A percentile compares a stretch with the other conserved stretches of the same genome.
Conservation (phyloP, 2,113 vertebrate species). For the Caretta caretta region DNA sequence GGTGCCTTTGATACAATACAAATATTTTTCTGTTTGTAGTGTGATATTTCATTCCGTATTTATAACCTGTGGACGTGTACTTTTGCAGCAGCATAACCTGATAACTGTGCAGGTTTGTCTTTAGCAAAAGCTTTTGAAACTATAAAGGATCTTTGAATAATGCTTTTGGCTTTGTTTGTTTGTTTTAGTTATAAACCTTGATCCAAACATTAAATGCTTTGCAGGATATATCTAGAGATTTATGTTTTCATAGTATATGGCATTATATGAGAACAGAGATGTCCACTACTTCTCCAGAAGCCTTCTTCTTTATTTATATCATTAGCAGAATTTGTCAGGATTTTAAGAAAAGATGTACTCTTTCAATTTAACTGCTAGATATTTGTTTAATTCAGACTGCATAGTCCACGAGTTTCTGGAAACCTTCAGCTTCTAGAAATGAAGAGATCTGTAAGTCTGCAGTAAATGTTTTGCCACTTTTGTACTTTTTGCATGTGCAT, state of each 20-base stretch:
- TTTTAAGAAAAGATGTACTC: not conserved
- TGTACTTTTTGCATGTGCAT: not conserved
- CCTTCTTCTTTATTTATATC: not conserved
- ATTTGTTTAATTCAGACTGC: not conserved
- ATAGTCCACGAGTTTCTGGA: not conserved
- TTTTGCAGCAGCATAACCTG: not conserved
- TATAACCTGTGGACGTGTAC: not conserved
- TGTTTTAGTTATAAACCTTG: not conserved
- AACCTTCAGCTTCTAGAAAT: not conserved
- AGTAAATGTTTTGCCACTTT: not conserved
- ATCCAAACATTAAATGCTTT: not conserved
- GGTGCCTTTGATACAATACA: not conserved
- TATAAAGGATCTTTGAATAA: not conserved
- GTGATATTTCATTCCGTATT: not conserved
- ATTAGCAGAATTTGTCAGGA: not conserved
- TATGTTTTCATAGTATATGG: not conserved
- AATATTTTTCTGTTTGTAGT: not conserved
- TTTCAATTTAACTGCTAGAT: not conserved
- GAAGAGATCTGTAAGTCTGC: not conserved
- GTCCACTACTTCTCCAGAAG: not conserved
- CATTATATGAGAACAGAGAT: not conserved
- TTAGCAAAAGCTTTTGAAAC: not conserved
- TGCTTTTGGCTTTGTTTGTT: not conserved
- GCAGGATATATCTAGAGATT: not conserved
- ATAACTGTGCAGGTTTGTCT: not conserved